Base-by-base conservation (phyloP, 1,140 invertebrate genomes). In the Procambarus clarkii region DNA sequence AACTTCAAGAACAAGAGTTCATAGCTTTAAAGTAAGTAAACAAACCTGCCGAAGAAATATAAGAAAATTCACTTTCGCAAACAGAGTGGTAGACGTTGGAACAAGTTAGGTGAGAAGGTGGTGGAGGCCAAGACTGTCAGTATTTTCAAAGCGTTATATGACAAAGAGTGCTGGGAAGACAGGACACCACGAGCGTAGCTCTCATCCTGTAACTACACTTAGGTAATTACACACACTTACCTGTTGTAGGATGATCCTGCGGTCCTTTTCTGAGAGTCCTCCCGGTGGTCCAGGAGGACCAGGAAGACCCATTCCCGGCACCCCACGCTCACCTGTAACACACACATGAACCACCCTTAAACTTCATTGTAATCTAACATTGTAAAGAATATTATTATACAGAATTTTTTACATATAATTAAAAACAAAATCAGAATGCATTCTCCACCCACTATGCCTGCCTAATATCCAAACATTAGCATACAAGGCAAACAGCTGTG, bases 221-320 rank as follows among this genome's bases (percentile, higher is more conserved):
- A 54, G 50, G 0, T 54, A 13, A 13, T 54, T 54, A 54, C 13
- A 34, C 34, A 34, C 50, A 54, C 54, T 83, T 74, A 89, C 87
- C 87, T 89, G 76, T 21, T 89, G 50, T 9, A 89, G 24, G 48
- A 89, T 89, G 4, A 34, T 60, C 3, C 11, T 76, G 21, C 87
- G 60, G 87, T 89, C 87, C 18, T 74, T 64, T 3, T 71, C 79
- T 11, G 80, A 46, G n/a, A 89, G 44, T 34, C 71, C 64, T 15
- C 87, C 87, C 1, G 87, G 87, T 7, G 48, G 79, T 15, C 87
- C 87, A 48, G 87, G 87, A 34, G 87, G 87, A 24, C 87, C 87
- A 5, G 87, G 79, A 2, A 58, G 44, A 3, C 87, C 79, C n/a
- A 50, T 13, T 4, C 87, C 87, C 21, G 69, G 34, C 11, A 34